Evolutionary conservation across 1,140 invertebrate species (phyloP).

Genomic region (Chrysopa pallens): DNA sequence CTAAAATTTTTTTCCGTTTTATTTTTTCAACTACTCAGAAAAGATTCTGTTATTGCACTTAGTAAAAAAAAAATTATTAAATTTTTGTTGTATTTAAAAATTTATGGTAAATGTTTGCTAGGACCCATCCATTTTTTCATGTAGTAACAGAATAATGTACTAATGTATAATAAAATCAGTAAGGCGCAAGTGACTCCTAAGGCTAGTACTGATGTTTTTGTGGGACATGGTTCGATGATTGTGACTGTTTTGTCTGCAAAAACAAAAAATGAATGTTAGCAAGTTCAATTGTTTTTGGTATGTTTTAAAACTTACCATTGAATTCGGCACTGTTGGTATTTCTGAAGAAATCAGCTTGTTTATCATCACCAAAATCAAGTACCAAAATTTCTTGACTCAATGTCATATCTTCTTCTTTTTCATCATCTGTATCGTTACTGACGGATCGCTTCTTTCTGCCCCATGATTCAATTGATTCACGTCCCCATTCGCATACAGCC

Average conservation of each 20-base stretch:
- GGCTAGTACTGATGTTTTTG: constrained; percentile 72
- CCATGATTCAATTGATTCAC: constrained; percentile 76
- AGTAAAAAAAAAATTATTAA: too few species aligned
- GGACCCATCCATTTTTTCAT: constrained; percentile 79
- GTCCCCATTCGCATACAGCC: constrained; percentile 76
- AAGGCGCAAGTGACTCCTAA: constrained; percentile 77
- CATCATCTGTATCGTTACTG: constrained; percentile 33
- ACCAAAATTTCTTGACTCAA: constrained; percentile 86
- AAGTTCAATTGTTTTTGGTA: neutral
- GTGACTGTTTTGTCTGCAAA: constrained; percentile 44
- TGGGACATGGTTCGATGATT: constrained; percentile 74
- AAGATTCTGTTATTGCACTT: too few species aligned
- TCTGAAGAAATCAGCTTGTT: constrained; percentile 60
- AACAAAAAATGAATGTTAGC: constrained; percentile 1
- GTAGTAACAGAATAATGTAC: constrained; percentile 75
- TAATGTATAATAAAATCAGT: constrained; percentile 75
- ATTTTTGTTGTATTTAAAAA: neutral
- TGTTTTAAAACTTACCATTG: constrained; percentile 29
- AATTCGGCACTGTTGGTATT: constrained; percentile 56
- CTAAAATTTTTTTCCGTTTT: too few species aligned
- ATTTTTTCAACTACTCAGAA: too few species aligned
- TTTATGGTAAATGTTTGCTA: constrained; percentile 58
- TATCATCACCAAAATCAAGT: constrained; percentile 77
- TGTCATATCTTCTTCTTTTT: constrained; percentile 76
- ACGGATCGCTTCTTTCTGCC: constrained; percentile 69